These are phyloP conservation scores for Pollenia amentaria DNA, from an alignment of 2,888 invertebrate species.

Conservation along the genomic window DNA sequence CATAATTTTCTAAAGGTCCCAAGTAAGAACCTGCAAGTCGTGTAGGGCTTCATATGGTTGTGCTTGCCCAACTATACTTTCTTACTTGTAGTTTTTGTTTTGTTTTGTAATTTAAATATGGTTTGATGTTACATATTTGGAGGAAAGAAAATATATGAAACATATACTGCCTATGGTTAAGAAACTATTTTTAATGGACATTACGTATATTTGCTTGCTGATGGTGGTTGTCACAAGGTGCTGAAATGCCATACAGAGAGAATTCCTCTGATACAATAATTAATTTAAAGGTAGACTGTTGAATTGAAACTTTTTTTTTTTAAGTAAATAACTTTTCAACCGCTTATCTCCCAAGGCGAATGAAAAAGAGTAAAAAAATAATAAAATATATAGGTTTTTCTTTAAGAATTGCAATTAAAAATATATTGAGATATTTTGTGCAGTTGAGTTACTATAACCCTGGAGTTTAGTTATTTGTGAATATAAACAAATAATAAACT, in stretches of 20 bases:
- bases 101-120: no score
- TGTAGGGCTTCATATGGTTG: no score
- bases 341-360: not conserved
- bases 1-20: no score
- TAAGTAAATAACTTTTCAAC: not conserved
- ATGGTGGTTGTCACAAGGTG: not conserved
- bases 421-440: no score
- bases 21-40: no score
- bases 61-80: no score
- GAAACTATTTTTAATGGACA: not conserved
- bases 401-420: no score
- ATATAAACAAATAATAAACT: no score
- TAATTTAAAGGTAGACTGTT: not conserved
- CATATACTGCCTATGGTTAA: not conserved
- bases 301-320: constrained; percentile 8
- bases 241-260: not conserved
- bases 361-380: not conserved
- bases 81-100: no score
- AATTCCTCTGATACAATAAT: not conserved
- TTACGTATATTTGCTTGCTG: not conserved
- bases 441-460: no score
- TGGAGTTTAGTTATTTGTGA: no score
- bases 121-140: not conserved
- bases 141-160: not conserved
- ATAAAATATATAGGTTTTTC: no score